Evolutionary conservation across 2,888 invertebrate species (phyloP), one percentile per base, ranked within the genome.

Genomic region (Dione juno): DNA sequence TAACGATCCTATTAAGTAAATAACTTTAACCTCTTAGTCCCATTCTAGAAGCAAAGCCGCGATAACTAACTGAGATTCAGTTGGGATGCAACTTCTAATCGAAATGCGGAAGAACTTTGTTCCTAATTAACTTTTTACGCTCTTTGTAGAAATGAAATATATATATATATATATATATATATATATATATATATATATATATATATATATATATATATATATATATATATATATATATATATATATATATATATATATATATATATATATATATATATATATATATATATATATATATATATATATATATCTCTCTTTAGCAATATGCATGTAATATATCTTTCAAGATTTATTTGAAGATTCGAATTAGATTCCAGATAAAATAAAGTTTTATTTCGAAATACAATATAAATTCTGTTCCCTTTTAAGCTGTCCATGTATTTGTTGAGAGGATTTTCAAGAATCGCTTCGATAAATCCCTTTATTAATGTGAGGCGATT

Each of bases 51-150:
- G 53, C 14, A 41, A 61, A 67, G 57, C 66, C 37, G 64, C 40
- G 48, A 66, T 71, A 73, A 71, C 61, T 71, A 68, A 70, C 61
- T 14, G 52, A 73, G 66, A 67, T 68, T 67, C 70, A 53, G 58
- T 61, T 45, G 65, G 67, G 73, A 73, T 70, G 70, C 73, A 70
- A 73, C 70, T 70, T 70, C 67, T 70, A 73, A 73, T 73, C 72
- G 72, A 70, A 73, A 73, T 65, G 65, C 53, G 67, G 67, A 61
- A 67, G 28, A 73, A 73, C 67, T 73, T 72, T 65, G 70, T 41
- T 66, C 65, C 58, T 68, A 73, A 73, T 73, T 73, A 73, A 70
- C 41, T 73, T 73, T 70, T 73, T 73, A 48, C 53, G 48, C 54
- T 66, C 67, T 63, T 64, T 63, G 70, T 61, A 43, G 48, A 65